Evolutionary conservation across 2,888 invertebrate species (phyloP).

Genomic region (Acanthosepion esculentum): DNA sequence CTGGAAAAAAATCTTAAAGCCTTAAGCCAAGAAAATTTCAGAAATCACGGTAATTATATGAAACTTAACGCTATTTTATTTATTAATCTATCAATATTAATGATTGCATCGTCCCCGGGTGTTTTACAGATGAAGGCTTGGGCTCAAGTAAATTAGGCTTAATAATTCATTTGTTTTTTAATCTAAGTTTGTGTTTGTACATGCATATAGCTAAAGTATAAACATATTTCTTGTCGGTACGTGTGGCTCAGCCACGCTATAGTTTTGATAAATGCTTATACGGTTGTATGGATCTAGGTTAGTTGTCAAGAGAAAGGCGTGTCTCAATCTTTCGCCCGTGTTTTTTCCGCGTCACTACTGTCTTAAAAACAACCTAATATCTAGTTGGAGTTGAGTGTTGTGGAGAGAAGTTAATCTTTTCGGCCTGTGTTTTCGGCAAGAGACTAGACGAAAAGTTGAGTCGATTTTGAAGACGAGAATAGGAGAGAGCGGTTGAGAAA

Average conservation of each 20-base stretch:
- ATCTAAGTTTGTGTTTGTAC: background rate
- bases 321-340: background rate
- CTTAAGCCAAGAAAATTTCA: no score
- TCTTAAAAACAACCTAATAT: background rate
- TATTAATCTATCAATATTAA: no score
- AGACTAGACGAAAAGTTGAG: background rate
- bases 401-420: background rate
- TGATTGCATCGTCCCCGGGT: no score
- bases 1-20: no score
- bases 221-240: background rate
- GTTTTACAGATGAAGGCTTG: no score
- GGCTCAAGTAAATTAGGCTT: no score
- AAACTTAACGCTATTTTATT: no score
- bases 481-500: no score
- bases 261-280: background rate
- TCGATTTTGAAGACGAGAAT: background rate
- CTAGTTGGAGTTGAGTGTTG: background rate
- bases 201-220: background rate
- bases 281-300: conserved; percentile 33
- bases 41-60: no score
- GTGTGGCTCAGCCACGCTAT: background rate
- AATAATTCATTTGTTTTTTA: no score
- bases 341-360: background rate
- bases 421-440: background rate
- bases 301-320: conserved; percentile 1